Evolutionary conservation across 1,140 invertebrate species (phyloP).

Genomic region (Neoseiulus cucumeris): DNA sequence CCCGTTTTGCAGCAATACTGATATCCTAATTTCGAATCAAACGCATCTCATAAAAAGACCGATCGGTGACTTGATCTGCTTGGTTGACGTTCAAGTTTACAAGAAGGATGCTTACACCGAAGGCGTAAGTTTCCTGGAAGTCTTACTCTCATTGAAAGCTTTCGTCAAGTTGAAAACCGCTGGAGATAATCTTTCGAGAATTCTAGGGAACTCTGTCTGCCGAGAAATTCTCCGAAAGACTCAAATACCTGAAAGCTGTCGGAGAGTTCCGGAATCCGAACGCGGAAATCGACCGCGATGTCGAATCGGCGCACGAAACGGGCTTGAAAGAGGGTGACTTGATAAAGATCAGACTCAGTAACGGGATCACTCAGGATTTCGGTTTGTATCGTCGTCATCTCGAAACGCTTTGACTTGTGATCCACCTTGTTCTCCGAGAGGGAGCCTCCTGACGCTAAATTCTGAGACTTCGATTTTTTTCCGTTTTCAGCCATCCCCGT

Average conservation of each 20-base stretch:
- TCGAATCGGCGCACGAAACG: background rate
- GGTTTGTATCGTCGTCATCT: background rate
- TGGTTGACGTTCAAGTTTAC: background rate
- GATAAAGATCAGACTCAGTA: background rate
- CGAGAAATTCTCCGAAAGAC: background rate
- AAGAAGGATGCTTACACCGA: conserved; percentile 4
- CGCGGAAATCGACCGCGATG: too few species aligned
- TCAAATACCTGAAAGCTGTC: background rate
- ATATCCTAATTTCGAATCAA: conserved; percentile 2
- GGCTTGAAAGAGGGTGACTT: background rate
- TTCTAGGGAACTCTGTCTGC: background rate
- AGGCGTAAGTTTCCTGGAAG: background rate
- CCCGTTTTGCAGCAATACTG: background rate
- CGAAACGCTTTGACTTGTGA: too few species aligned
- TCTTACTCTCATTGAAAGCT: background rate
- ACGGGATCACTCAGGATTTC: background rate
- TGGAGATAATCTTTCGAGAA: background rate
- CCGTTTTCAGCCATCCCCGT: background rate
- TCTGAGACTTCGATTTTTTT: background rate
- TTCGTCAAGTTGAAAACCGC: background rate
- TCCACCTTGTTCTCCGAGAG: too few species aligned
- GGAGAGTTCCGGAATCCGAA: background rate
- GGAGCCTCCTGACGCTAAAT: background rate
- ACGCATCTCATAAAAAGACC: conserved; percentile 1
- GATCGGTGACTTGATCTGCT: background rate